Conservation (phyloP, 2,113 vertebrate genomes). For the Toxotes jaculatrix region DNA sequence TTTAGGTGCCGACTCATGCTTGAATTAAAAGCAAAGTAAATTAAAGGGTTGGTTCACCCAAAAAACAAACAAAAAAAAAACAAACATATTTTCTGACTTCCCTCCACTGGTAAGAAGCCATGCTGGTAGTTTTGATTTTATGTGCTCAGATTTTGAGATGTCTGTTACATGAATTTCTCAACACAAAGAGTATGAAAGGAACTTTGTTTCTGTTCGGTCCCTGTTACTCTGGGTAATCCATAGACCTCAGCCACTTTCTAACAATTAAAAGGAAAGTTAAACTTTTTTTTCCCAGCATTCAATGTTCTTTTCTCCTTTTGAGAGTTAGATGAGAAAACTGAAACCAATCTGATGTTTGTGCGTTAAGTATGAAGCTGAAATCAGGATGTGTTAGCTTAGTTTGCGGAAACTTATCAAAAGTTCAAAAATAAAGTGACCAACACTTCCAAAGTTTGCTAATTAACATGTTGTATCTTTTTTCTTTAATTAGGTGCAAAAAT, state of each 20-base stretch:
- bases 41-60: slow-evolving; percentile 26
- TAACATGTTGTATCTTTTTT: too few species aligned
- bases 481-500: too few species aligned
- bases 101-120: not conserved
- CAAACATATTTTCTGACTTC: not conserved
- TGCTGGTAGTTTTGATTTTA: slow-evolving; percentile 8
- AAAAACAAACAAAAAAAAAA: not conserved
- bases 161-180: not conserved
- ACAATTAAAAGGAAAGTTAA: not conserved
- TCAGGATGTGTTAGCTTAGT: not conserved
- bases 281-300: too few species aligned
- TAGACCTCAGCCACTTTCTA: not conserved
- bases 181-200: not conserved
- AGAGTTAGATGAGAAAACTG: not conserved
- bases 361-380: not conserved
- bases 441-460: not conserved
- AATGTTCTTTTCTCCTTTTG: too few species aligned
- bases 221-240: not conserved
- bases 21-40: slow-evolving; percentile 24
- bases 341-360: not conserved
- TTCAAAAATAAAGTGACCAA: not conserved
- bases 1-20: slow-evolving; percentile 17
- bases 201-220: too few species aligned
- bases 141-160: slow-evolving; percentile 8
- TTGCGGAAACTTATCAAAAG: not conserved